Evolutionary conservation across 2,113 vertebrate genomes (phyloP).

Genomic region (Lasiurus borealis): DNA sequence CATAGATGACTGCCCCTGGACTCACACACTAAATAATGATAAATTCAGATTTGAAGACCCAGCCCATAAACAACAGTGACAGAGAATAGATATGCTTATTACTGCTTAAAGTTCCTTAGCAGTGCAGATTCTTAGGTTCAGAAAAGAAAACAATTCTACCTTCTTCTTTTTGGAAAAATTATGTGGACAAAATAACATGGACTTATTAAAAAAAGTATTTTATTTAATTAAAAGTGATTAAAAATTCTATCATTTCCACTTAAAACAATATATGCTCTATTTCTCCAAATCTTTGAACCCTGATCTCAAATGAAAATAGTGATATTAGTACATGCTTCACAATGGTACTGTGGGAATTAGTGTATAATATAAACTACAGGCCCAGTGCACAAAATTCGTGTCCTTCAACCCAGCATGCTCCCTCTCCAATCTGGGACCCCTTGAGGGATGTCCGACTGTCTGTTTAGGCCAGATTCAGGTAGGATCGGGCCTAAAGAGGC

Average conservation of each 20-base stretch:
- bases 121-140: not conserved
- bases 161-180: not conserved
- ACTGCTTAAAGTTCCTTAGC: not conserved
- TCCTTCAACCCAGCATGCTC: no score
- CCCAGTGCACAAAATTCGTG: no score
- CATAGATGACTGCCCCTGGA: not conserved
- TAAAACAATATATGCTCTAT: not conserved
- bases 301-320: not conserved
- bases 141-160: not conserved
- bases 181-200: not conserved
- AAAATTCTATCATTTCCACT: not conserved
- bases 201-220: not conserved
- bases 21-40: not conserved
- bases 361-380: not conserved
- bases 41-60: not conserved
- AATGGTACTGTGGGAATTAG: not conserved
- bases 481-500: no score
- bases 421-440: no score
- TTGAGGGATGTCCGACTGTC: no score
- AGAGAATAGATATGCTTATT: not conserved
- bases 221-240: not conserved
- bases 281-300: not conserved
- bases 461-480: no score
- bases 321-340: not conserved
- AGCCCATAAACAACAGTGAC: accelerated